Evolutionary conservation across 1,140 invertebrate species (phyloP).

Genomic region (Aphaenogaster ashmeadi): DNA sequence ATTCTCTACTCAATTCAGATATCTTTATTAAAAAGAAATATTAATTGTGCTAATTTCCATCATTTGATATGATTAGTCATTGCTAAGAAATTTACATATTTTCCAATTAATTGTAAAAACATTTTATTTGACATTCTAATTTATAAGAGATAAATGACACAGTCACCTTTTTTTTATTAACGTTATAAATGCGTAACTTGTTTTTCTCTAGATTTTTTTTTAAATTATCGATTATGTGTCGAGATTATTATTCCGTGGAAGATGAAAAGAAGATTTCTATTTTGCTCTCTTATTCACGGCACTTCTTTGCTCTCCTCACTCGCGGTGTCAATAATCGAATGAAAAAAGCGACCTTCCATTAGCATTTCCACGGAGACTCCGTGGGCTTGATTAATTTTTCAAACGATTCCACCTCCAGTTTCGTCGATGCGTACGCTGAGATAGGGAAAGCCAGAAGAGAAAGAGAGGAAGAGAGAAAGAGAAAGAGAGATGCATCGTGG

Average conservation of each 20-base stretch:
- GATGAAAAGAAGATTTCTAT: conserved; percentile 28
- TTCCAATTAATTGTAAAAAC: background rate
- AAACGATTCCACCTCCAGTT: conserved; percentile 77
- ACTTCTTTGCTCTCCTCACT: conserved; percentile 16
- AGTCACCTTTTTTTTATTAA: background rate
- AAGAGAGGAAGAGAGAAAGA: background rate
- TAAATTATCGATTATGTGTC: conserved; percentile 26
- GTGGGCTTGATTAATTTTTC: conserved; percentile 84
- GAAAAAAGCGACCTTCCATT: conserved; percentile 70
- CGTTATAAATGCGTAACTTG: background rate
- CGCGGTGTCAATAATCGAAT: conserved; percentile 70
- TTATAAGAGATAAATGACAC: background rate
- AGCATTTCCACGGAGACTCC: conserved; percentile 72
- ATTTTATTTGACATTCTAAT: background rate
- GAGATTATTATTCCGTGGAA: conserved; percentile 28
- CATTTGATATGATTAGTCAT: background rate
- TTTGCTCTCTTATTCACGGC: background rate
- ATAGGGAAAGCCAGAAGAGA: conserved; percentile 66
- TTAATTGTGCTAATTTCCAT: background rate
- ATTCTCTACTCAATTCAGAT: background rate
- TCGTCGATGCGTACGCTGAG: conserved; percentile 76
- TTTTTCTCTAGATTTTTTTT: background rate
- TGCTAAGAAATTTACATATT: background rate
- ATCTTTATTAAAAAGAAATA: background rate
- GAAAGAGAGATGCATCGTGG: conserved; percentile 47